Percentiles rank a stretch among this genome's conserved stretches.
Conservation (phyloP, 1,140 invertebrate species). For the Anastrepha ludens region DNA sequence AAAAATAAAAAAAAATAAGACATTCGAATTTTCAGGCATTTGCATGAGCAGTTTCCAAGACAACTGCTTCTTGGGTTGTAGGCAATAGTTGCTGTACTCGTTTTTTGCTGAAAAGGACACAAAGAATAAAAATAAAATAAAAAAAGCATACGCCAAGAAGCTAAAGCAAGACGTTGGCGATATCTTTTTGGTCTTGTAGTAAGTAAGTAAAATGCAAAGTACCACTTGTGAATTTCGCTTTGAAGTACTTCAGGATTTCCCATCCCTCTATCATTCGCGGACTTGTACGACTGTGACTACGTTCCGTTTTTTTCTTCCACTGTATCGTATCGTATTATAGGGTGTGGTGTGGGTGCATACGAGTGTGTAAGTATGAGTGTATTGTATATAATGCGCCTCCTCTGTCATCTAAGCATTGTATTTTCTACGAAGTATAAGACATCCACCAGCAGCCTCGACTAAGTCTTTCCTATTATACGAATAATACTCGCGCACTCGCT, state of each 20-base stretch:
- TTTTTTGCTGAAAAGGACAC: neutral
- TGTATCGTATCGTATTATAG: neutral
- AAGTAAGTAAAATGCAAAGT: conserved; percentile 70
- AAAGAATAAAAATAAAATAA: conserved; percentile 37
- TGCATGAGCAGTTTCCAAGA: conserved; percentile 70
- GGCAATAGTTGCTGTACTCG: neutral
- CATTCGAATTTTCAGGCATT: conserved; percentile 69
- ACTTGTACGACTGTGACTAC: neutral
- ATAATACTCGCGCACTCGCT: conserved; percentile 10
- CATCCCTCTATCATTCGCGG: neutral
- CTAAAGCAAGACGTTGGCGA: conserved; percentile 36
- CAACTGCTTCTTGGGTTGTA: conserved; percentile 67
- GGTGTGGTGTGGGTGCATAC: neutral
- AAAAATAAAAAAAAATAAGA: conserved; percentile 60
- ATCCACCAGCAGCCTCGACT: conserved; percentile 17
- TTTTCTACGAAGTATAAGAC: neutral
- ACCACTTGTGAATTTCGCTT: conserved; percentile 73
- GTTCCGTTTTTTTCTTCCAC: neutral
- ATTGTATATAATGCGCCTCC: neutral
- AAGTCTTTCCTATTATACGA: conserved; percentile 35
- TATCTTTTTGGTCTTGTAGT: conserved; percentile 63
- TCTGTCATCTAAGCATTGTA: conserved; percentile 26
- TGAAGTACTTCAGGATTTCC: conserved; percentile 71
- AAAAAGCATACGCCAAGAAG: neutral
- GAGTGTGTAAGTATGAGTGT: neutral